These are phyloP conservation scores for Lissonota sp. DNA, from an alignment of 2,888 invertebrate genomes.

Conservation along the genomic window DNA sequence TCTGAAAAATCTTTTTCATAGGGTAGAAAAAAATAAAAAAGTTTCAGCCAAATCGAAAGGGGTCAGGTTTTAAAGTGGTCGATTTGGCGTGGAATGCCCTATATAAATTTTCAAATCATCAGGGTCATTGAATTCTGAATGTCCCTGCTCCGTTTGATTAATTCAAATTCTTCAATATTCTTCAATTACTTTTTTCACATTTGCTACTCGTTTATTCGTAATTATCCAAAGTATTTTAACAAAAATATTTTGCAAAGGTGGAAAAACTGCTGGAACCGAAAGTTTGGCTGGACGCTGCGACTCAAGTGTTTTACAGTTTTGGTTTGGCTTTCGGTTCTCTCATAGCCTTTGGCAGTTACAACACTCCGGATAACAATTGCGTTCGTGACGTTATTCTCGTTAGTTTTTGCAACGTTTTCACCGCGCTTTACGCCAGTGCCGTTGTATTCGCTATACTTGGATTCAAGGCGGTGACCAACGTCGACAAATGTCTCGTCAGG, in stretches of 20 bases:
- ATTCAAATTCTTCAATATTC: neutral
- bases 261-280: conserved; percentile 93
- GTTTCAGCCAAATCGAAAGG: no score
- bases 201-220: neutral
- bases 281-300: conserved; percentile 98
- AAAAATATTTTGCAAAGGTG: conserved; percentile 85
- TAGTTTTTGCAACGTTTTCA: conserved; percentile 95
- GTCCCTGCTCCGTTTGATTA: neutral
- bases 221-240: neutral
- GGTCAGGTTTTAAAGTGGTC: no score
- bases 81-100: no score
- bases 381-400: conserved; percentile 96
- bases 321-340: conserved; percentile 97
- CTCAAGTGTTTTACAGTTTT: conserved; percentile 97
- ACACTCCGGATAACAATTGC: conserved; percentile 97
- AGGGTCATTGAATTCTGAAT: neutral
- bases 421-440: conserved; percentile 97
- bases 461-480: conserved; percentile 97
- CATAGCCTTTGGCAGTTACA: conserved; percentile 98
- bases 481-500: conserved; percentile 92
- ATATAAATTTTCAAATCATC: neutral
- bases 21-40: no score
- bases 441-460: conserved; percentile 98
- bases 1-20: no score
- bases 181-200: neutral